Evolutionary conservation across 2,888 invertebrate species (phyloP), one percentile per base, ranked within the genome.

Genomic region (Apantesis nais): DNA sequence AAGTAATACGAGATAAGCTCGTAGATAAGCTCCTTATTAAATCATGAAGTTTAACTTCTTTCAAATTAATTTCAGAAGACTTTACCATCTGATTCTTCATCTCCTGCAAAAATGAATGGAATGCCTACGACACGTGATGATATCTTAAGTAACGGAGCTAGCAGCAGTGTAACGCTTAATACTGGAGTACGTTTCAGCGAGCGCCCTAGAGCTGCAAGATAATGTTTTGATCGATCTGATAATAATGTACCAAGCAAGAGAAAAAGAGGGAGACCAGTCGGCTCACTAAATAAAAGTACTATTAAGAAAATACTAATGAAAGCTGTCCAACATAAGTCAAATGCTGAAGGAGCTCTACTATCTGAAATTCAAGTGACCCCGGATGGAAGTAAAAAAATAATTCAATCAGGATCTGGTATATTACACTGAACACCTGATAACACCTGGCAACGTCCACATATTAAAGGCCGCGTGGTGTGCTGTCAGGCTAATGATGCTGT

Each of bases 401-500:
- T 97, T 62, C 97, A 96, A 83, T 95, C 96, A 65, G 97, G 97
- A 19, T 96, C 97, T 80, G 96, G 97, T 81, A 95, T 97, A 88
- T 89, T 96, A 63, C 96, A 96, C 85, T 95, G 96, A 78, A 92
- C 96, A 63, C 96, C 96, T 61, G 96, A 96, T 78, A 96, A 96
- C 78, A 96, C 96, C 44, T 99, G 98, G 98, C 98, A 98, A 83
- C 99, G 99, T 88, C 97, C 97, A 68, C 97, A 98, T 86, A 99
- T 99, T 85, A 98, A 98, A 90, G 97, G 97, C 19, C 99, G 99
- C 90, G 96, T 96, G 65, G 95, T 98, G 58, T 98, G 98, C 86
- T 96, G 96, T n/a, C n/a, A n/a, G n/a, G n/a, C n/a, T n/a, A n/a
- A n/a, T 81, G 97, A 98, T 91, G 96, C 96, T 87, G 96, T 97